Evolutionary conservation across 2,888 invertebrate genomes (phyloP).

Genomic region (Tenthredo mesomela): DNA sequence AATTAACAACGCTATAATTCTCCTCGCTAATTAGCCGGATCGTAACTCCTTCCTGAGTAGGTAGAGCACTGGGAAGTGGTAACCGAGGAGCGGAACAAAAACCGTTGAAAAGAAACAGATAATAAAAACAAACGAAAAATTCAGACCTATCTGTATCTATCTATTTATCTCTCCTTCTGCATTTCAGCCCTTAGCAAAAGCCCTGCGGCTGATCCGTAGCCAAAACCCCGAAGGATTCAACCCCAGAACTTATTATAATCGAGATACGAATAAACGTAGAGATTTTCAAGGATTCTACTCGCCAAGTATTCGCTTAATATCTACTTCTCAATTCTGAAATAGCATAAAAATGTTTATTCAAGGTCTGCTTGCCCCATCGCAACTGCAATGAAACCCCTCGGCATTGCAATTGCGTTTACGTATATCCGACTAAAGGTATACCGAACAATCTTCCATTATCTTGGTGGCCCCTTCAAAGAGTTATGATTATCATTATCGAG

Average conservation of each 20-base stretch:
- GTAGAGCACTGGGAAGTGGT: background rate
- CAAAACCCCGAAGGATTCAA: background rate
- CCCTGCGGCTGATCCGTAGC: background rate
- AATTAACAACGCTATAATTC: slow-evolving; percentile 47
- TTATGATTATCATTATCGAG: slow-evolving; percentile 44
- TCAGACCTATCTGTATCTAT: slow-evolving; percentile 7
- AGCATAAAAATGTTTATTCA: slow-evolving; percentile 75
- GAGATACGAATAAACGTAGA: background rate
- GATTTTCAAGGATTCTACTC: slow-evolving; percentile 26
- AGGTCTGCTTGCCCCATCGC: slow-evolving; percentile 60
- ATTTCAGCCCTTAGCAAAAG: background rate
- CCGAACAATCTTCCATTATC: slow-evolving; percentile 33
- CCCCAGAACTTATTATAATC: background rate
- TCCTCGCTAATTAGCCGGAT: slow-evolving; percentile 37
- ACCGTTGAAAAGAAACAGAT: slow-evolving; percentile 13
- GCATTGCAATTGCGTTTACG: background rate
- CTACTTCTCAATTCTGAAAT: slow-evolving; percentile 71
- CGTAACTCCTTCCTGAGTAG: slow-evolving; percentile 22
- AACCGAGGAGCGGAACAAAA: slow-evolving; percentile 8
- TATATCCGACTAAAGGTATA: background rate
- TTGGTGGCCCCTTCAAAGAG: slow-evolving; percentile 24
- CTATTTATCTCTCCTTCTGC: background rate
- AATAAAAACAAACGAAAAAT: background rate
- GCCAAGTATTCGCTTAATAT: slow-evolving; percentile 70
- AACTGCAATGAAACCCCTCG: slow-evolving; percentile 6